These are phyloP conservation scores for Hippotragus niger DNA, from an alignment of 2,113 vertebrate species.

Conservation along the genomic window DNA sequence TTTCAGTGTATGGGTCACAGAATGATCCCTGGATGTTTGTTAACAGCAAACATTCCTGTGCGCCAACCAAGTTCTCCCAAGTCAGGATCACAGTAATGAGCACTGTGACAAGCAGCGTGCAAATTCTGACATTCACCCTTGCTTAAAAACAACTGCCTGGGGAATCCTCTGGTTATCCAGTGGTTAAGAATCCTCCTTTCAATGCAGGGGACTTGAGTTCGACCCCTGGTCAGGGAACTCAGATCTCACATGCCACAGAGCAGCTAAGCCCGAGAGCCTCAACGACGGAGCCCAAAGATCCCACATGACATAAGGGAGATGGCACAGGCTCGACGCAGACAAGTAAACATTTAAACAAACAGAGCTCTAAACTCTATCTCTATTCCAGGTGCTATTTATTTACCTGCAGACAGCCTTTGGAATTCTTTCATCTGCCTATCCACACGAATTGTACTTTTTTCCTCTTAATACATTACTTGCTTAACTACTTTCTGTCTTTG, in stretches of 20 bases:
- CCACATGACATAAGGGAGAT: not conserved
- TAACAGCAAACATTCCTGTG: not conserved
- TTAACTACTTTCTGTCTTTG: not conserved
- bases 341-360: not conserved
- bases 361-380: not conserved
- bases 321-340: not conserved
- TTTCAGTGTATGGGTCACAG: not conserved
- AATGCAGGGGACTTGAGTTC: not conserved
- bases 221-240: not conserved
- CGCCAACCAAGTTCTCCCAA: not conserved
- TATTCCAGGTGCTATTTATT: rapidly evolving
- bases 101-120: rapidly evolving
- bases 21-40: not conserved
- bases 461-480: not conserved
- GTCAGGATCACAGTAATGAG: not conserved
- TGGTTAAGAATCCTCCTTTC: not conserved
- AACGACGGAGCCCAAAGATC: not conserved
- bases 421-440: not conserved
- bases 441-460: not conserved
- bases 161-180: not conserved
- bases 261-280: not conserved
- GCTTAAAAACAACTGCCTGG: not conserved
- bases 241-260: not conserved
- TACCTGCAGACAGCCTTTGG: not conserved
- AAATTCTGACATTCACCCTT: not conserved